A percentile compares a stretch with the other conserved stretches of the same genome.
phyloP scores from a whole-genome alignment of 2,797 vertebrate genomes.

The Ispidina picta region DNA sequence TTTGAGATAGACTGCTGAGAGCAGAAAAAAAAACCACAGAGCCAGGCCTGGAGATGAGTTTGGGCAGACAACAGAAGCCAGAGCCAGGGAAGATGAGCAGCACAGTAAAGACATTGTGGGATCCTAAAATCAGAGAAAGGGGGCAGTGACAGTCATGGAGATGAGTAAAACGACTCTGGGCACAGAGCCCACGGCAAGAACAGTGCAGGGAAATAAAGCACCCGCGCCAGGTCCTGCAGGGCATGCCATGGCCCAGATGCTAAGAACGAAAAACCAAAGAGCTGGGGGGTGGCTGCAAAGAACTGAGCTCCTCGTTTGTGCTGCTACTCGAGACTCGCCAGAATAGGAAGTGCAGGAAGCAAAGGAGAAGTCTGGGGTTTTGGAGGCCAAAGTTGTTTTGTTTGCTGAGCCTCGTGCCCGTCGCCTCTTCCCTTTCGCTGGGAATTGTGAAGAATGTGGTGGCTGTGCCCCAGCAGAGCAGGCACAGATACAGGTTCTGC shows the following conservation, averaged over 20 bases:
- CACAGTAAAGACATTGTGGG: conserved; percentile 61
- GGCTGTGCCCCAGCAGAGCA: neutral
- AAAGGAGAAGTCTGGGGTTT: neutral
- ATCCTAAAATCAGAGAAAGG: conserved; percentile 42
- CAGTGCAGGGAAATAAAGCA: neutral
- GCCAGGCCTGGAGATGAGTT: neutral
- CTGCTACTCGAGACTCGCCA: neutral
- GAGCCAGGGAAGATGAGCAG: conserved; percentile 37
- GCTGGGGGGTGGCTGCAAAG: neutral
- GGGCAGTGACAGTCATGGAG: conserved; percentile 42
- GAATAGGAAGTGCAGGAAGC: neutral
- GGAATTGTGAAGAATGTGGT: neutral
- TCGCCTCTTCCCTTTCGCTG: accelerated
- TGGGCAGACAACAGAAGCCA: conserved; percentile 1
- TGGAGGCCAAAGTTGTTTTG: neutral
- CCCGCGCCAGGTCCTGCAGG: neutral
- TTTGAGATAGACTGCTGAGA: neutral
- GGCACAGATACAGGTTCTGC: neutral
- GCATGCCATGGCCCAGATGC: neutral
- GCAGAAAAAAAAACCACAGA: neutral
- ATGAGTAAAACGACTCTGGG: conserved; percentile 51
- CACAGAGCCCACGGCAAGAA: neutral
- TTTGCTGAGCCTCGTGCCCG: neutral
- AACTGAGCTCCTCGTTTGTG: neutral
- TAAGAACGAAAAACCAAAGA: neutral